Evolutionary conservation across 2,797 vertebrate species (phyloP).

Genomic region (Capromys pilorides): DNA sequence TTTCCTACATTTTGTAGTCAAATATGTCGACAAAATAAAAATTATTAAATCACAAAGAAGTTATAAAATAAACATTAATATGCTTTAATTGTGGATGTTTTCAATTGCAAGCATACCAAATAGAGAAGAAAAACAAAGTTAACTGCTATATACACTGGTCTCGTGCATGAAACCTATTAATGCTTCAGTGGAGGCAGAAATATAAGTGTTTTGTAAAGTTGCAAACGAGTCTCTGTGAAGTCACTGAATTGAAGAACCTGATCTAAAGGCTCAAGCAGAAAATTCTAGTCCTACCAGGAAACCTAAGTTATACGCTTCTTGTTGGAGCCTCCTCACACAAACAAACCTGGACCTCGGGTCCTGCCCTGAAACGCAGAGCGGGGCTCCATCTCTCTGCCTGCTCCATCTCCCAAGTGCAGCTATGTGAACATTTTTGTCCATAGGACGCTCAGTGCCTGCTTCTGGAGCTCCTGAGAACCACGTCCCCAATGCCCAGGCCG

Average conservation of each 20-base stretch:
- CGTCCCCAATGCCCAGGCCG: not conserved
- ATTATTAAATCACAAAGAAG: not conserved
- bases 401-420: too few species aligned
- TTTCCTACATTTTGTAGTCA: slow-evolving; percentile 34
- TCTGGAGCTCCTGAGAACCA: not conserved
- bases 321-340: not conserved
- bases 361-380: not conserved
- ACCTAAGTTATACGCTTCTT: not conserved
- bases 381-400: not conserved
- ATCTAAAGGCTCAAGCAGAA: slow-evolving; percentile 12
- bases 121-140: slow-evolving; percentile 31
- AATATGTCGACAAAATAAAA: slow-evolving; percentile 47
- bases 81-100: slow-evolving; percentile 15
- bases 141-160: not conserved
- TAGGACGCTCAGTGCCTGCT: not conserved
- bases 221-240: slow-evolving; percentile 23
- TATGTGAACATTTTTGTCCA: too few species aligned
- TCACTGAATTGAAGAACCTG: not conserved
- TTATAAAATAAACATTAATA: not conserved
- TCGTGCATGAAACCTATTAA: slow-evolving; percentile 31
- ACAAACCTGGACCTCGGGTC: not conserved
- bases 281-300: not conserved
- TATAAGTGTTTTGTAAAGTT: not conserved
- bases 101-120: slow-evolving; percentile 27
- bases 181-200: not conserved